Conservation (phyloP, 64 coral and sea anemone genomes). For the Stylophora pistillata region DNA sequence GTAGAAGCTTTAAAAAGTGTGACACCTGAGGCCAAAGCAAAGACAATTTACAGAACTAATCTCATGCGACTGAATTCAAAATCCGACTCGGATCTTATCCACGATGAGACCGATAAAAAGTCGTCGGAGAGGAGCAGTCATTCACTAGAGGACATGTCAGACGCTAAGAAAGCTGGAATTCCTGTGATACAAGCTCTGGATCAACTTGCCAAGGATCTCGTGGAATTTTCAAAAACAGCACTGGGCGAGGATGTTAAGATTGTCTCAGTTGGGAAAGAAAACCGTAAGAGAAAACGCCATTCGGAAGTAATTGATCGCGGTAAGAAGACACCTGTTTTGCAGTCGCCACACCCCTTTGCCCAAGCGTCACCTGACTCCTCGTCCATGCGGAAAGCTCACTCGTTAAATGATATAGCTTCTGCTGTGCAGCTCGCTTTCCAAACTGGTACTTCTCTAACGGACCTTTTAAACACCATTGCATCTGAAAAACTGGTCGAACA, state of each 20-base stretch:
- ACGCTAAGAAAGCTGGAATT: slow-evolving; percentile 41
- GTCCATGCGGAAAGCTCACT: slow-evolving; percentile 55
- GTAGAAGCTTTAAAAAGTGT: slow-evolving; percentile 42
- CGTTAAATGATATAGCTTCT: slow-evolving; percentile 49
- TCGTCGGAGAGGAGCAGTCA: slow-evolving; percentile 19
- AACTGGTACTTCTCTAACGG: slow-evolving; percentile 32
- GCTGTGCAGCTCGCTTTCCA: slow-evolving; percentile 44
- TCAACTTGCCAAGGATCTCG: slow-evolving; percentile 43
- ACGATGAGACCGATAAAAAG: background rate
- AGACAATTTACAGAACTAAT: slow-evolving; percentile 13
- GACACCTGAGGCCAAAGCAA: background rate
- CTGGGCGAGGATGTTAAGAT: background rate
- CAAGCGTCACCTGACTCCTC: slow-evolving; percentile 32
- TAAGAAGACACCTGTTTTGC: background rate
- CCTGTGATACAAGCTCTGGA: slow-evolving; percentile 62
- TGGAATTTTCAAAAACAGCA: slow-evolving; percentile 28
- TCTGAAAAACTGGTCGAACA: slow-evolving; percentile 37
- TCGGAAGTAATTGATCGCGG: background rate
- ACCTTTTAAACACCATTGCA: slow-evolving; percentile 26
- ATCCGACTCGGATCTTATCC: slow-evolving; percentile 31
- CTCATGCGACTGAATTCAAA: slow-evolving; percentile 20
- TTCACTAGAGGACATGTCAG: slow-evolving; percentile 44
- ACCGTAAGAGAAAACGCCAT: slow-evolving; percentile 19
- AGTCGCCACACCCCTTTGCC: background rate
- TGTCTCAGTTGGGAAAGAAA: background rate